phyloP scores from a whole-genome alignment of 2,888 invertebrate genomes.

The Mayetiola destructor region DNA sequence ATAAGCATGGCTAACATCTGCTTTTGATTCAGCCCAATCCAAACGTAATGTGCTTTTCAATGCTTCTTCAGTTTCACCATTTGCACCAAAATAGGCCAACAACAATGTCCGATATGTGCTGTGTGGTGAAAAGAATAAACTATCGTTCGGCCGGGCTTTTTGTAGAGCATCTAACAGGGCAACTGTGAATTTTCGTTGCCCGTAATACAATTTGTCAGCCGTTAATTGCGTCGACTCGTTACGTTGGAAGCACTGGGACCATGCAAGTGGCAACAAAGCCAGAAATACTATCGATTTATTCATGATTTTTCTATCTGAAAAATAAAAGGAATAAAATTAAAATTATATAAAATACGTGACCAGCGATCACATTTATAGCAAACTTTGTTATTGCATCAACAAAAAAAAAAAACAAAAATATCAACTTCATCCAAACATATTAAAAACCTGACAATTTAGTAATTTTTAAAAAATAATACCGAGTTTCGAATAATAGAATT shows the following conservation, averaged over 20 bases:
- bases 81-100: conserved; percentile 64
- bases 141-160: conserved; percentile 48
- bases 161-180: conserved; percentile 53
- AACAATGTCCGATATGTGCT: conserved; percentile 68
- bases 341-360: background rate
- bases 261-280: background rate
- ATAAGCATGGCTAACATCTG: conserved; percentile 57
- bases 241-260: conserved; percentile 20
- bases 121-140: conserved; percentile 78
- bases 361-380: too few species aligned
- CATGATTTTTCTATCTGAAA: background rate
- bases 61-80: conserved; percentile 51
- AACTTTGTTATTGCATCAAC: too few species aligned
- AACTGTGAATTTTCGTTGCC: conserved; percentile 54
- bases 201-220: conserved; percentile 37
- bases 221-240: conserved; percentile 1
- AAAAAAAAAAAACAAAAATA: too few species aligned
- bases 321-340: background rate
- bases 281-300: background rate
- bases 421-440: too few species aligned
- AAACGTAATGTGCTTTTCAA: conserved; percentile 36
- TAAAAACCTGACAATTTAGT: too few species aligned
- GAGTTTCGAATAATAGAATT: too few species aligned
- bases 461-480: too few species aligned
- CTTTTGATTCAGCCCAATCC: conserved; percentile 42